phyloP scores from a whole-genome alignment of 2,797 vertebrate genomes.

The Poecilia picta region DNA sequence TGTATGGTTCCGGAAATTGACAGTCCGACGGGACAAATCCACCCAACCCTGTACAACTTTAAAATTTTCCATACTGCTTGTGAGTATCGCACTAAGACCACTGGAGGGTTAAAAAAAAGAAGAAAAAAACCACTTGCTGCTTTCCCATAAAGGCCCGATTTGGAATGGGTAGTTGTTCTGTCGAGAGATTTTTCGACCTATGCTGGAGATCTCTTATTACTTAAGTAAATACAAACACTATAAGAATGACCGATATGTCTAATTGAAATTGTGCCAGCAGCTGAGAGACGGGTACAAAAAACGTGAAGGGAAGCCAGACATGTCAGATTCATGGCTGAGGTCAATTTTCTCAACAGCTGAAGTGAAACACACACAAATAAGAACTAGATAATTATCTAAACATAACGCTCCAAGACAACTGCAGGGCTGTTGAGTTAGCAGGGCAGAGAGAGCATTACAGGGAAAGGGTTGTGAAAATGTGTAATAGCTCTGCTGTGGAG shows the following conservation, averaged over 20 bases:
- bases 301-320: conserved; percentile 12
- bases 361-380: conserved; percentile 65
- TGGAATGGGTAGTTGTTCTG: background rate
- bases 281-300: background rate
- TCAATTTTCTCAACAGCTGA: conserved; percentile 53
- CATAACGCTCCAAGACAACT: conserved; percentile 65
- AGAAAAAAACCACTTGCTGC: background rate
- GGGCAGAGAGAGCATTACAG: conserved; percentile 42
- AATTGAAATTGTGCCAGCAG: background rate
- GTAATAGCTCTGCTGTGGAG: conserved; percentile 41
- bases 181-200: background rate
- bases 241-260: background rate
- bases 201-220: background rate
- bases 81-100: too few species aligned
- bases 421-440: conserved; percentile 59
- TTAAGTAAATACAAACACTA: background rate
- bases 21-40: too few species aligned
- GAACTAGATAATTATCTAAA: conserved; percentile 73
- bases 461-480: conserved; percentile 39
- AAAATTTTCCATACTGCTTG: too few species aligned
- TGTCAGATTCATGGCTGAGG: conserved; percentile 49
- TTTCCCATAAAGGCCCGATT: background rate
- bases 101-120: too few species aligned
- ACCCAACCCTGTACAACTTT: too few species aligned
- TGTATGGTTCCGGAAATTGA: too few species aligned